A percentile compares a stretch with the other conserved stretches of the same genome.
Conservation (phyloP, 1,140 invertebrate genomes). For the Drosophila albomicans region DNA sequence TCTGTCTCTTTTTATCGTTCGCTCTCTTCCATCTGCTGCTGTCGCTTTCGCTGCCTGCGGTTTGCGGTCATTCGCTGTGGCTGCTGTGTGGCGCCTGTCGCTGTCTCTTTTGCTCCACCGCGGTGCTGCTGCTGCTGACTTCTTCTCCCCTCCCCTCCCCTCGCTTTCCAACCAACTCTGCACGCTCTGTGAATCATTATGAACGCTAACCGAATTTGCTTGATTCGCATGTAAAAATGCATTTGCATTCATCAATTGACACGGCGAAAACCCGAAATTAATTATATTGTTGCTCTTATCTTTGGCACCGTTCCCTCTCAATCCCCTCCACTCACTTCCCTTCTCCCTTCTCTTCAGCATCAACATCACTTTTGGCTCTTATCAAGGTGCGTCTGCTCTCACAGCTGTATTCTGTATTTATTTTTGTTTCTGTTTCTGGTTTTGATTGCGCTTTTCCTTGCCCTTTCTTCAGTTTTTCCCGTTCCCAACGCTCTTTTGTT, state of each 20-base stretch:
- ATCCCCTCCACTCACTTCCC: not conserved
- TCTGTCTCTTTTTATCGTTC: not conserved
- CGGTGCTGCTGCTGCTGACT: not conserved
- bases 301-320: conserved; percentile 23
- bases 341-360: not conserved
- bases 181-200: conserved; percentile 52
- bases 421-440: conserved; percentile 33
- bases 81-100: conserved; percentile 47
- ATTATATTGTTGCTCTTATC: conserved; percentile 60
- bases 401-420: conserved; percentile 9
- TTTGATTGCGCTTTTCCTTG: conserved; percentile 11
- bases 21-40: conserved; percentile 2
- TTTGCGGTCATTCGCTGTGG: conserved; percentile 52
- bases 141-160: not conserved
- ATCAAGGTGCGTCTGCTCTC: conserved; percentile 20
- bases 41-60: conserved; percentile 44
- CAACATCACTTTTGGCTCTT: conserved; percentile 7
- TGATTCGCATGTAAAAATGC: conserved; percentile 60
- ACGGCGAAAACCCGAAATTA: conserved; percentile 60
- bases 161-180: not conserved
- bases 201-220: conserved; percentile 52
- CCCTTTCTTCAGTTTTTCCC: not conserved
- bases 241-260: conserved; percentile 68
- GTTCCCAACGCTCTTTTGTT: conserved; percentile 1
- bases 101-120: conserved; percentile 13